Conservation (phyloP, 2,113 vertebrate genomes). For the Meriones unguiculatus region DNA sequence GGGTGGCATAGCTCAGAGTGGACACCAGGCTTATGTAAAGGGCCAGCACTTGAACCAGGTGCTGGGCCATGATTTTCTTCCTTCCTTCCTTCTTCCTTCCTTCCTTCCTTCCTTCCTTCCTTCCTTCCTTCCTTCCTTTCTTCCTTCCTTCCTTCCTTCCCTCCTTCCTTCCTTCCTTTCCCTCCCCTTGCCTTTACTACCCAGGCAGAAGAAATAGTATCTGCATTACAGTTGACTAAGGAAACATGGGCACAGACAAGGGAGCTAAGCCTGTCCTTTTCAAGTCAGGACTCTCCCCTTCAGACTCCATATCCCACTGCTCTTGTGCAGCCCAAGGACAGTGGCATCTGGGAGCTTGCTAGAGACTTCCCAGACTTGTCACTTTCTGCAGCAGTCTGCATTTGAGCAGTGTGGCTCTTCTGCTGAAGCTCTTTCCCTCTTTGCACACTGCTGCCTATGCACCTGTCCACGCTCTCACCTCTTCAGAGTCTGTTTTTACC, state of each 20-base stretch:
- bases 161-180: too few relatives aligned
- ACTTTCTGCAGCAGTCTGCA: neutral
- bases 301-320: neutral
- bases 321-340: neutral
- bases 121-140: too few relatives aligned
- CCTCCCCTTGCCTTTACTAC: neutral
- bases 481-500: neutral
- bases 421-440: too few relatives aligned
- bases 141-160: too few relatives aligned
- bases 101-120: too few relatives aligned
- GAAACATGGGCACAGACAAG: neutral
- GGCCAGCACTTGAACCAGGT: neutral
- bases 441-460: neutral
- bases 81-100: neutral
- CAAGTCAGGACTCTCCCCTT: neutral
- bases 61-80: rapidly evolving
- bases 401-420: neutral
- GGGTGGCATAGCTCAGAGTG: neutral
- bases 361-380: neutral
- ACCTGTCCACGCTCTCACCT: neutral
- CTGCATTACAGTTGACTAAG: neutral
- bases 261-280: neutral
- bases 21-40: neutral
- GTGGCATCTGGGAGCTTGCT: neutral
- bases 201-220: rapidly evolving